A percentile compares a stretch with the other conserved stretches of the same genome.
Conservation (phyloP, 2,797 vertebrate species). For the Chaetodon trifasciatus region DNA sequence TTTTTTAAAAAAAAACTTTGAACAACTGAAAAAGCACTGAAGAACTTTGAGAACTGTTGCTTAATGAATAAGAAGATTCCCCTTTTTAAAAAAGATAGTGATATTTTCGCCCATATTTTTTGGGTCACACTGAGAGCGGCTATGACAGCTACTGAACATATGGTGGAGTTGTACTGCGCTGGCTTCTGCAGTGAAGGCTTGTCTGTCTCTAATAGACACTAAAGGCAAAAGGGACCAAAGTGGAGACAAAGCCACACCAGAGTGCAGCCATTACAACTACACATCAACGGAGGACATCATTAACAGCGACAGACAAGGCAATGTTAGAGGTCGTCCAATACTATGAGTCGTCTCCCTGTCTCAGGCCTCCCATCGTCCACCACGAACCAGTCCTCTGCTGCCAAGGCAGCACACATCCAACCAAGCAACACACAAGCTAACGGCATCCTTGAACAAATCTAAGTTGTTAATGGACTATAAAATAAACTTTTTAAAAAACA, state of each 20-base stretch:
- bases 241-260: slow-evolving; percentile 73
- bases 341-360: slow-evolving; percentile 88
- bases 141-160: slow-evolving; percentile 70
- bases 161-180: slow-evolving; percentile 62
- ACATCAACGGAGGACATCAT: slow-evolving; percentile 64
- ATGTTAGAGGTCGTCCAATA: slow-evolving; percentile 63
- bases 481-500: slow-evolving; percentile 77
- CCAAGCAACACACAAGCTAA: slow-evolving; percentile 88
- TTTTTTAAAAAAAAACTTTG: slow-evolving; percentile 78
- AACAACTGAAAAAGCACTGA: slow-evolving; percentile 90
- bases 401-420: slow-evolving; percentile 81
- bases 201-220: slow-evolving; percentile 73
- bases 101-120: slow-evolving; percentile 91
- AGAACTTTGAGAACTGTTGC: slow-evolving; percentile 88
- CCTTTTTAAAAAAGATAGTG: slow-evolving; percentile 91
- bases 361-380: slow-evolving; percentile 91
- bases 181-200: slow-evolving; percentile 65
- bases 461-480: slow-evolving; percentile 68
- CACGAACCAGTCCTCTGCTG: slow-evolving; percentile 75
- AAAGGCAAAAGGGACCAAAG: slow-evolving; percentile 81
- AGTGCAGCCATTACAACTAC: slow-evolving; percentile 66
- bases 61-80: slow-evolving; percentile 88
- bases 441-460: slow-evolving; percentile 88
- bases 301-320: slow-evolving; percentile 60
- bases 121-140: slow-evolving; percentile 85